Evolutionary conservation across 2,797 vertebrate species (phyloP), one percentile per base, ranked within the genome.

Genomic region (Eutrigla gurnardus): DNA sequence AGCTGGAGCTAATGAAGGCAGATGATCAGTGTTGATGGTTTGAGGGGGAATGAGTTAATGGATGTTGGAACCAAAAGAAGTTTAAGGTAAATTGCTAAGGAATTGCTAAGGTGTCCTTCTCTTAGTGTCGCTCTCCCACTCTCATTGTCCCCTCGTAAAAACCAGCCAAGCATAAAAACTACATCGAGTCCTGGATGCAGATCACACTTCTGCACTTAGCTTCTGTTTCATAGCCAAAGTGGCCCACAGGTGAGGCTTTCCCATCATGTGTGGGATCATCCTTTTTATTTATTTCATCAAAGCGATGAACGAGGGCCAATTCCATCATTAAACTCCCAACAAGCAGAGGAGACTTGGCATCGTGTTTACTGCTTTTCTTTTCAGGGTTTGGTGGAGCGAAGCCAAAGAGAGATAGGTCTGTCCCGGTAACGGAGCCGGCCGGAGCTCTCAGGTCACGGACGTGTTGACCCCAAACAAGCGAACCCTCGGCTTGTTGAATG

Each of bases 381-480:
- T 52, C 80, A 83, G 65, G 5, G 5, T 68, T 75, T 9, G 17
- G 46, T 90, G 86, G 81, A 81, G 3, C 5, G 14, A 46, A 70
- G 86, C 82, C 84, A 82, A 81, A 60, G 47, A 9, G 15, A 45
- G 74, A 81, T 53, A 39, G 76, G 69, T 71, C n/a, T 14, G 64
- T 39, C n/a, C 47, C 18, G 10, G 25, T 58, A 66, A 65, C 18
- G 7, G 73, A 65, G n/a, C 63, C 75, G 68, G 78, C 75, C 80
- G 78, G 64, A 73, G 68, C 66, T 18, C 67, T 78, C 65, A 5
- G 84, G 83, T 85, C 80, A 25, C 35, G 53, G 59, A 75, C 78
- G 86, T 89, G 88, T 62, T 80, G 5, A 52, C 47, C 45, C 49
- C 35, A 64, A 25, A 25, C 82, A 81, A 88, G 86, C 53, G 64